Conservation (phyloP, 2,797 vertebrate species). For the Petrocephalus sullivani region DNA sequence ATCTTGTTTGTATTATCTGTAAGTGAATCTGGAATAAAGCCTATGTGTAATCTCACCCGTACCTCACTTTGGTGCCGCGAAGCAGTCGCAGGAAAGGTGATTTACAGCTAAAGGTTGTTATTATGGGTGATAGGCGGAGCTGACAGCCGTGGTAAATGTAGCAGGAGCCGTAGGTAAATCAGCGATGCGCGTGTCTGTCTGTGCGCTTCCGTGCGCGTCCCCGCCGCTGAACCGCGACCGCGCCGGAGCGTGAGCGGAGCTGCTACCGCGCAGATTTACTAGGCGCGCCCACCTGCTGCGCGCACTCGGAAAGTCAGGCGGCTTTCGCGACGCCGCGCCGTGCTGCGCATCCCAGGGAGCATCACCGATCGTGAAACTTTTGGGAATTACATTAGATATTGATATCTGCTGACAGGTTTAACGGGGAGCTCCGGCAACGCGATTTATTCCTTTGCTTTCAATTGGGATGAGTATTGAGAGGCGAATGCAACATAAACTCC, state of each 20-base stretch:
- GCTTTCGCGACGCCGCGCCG: constrained; percentile 38
- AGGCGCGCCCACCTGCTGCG: neutral
- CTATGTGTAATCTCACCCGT: neutral
- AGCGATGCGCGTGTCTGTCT: neutral
- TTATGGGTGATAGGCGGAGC: neutral
- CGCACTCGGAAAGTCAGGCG: neutral
- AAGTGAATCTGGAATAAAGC: neutral
- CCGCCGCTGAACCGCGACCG: neutral
- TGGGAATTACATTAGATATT: constrained; percentile 38
- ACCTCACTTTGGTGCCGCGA: neutral
- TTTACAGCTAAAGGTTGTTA: constrained; percentile 30
- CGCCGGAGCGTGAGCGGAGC: neutral
- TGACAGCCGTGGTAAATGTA: neutral
- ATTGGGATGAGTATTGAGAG: neutral
- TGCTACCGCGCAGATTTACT: neutral
- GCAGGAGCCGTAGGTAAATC: neutral
- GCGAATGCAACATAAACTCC: neutral
- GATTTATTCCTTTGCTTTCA: constrained; percentile 7
- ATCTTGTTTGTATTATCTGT: neutral
- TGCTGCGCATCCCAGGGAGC: constrained; percentile 45
- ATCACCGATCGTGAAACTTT: constrained; percentile 39
- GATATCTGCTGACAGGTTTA: neutral
- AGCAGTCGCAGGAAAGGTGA: neutral
- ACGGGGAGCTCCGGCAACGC: neutral
- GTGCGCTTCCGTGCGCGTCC: neutral